Conservation (phyloP, 2,888 invertebrate genomes). For the Lissonota sp. region DNA sequence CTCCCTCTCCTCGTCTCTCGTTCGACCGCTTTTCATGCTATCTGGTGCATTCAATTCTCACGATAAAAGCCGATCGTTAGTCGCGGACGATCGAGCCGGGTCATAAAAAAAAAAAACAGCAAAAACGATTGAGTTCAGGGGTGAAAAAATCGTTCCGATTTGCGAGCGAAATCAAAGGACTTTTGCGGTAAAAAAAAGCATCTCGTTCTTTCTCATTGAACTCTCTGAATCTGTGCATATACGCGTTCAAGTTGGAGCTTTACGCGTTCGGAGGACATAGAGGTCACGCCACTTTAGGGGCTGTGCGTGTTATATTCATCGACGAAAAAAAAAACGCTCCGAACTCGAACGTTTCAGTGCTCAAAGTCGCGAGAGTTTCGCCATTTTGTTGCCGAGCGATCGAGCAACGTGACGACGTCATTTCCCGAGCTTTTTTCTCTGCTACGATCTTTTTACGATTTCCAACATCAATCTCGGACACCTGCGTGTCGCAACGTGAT, state of each 20-base stretch:
- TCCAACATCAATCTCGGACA: no score
- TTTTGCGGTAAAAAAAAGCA: constrained; percentile 36
- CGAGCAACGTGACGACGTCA: no score
- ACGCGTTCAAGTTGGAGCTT: constrained; percentile 8
- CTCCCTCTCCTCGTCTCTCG: constrained; percentile 11
- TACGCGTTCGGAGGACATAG: neutral
- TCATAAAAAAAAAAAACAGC: constrained; percentile 42
- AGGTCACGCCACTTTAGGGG: no score
- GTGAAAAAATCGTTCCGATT: constrained; percentile 35
- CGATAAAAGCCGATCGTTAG: constrained; percentile 60
- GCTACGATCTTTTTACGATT: no score
- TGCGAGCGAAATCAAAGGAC: constrained; percentile 52
- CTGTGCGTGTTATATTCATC: no score
- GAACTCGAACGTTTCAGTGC: no score
- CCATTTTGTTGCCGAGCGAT: no score
- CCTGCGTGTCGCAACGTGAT: no score
- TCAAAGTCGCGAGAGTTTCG: no score
- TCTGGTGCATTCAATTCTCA: constrained; percentile 46
- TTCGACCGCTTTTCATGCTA: constrained; percentile 2
- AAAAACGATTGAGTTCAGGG: neutral
- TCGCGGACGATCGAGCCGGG: constrained; percentile 49
- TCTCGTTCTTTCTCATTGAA: constrained; percentile 30
- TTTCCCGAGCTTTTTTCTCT: no score
- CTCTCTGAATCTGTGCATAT: neutral
- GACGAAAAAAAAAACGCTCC: no score